These are phyloP conservation scores for Scelioninae gen. 1 DNA, from an alignment of 2,888 invertebrate genomes.

Conservation along the genomic window DNA sequence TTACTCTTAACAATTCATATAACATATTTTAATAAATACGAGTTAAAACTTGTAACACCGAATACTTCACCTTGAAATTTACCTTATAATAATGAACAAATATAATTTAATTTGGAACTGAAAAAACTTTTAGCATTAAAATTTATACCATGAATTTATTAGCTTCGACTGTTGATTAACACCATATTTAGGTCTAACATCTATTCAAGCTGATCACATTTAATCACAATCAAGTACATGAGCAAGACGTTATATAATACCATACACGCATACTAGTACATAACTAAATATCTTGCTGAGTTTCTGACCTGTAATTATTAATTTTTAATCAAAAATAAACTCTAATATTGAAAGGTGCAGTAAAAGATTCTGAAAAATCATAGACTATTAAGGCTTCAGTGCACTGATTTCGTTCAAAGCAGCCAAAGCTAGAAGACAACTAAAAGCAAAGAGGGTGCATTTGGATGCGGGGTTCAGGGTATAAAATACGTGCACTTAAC, in stretches of 20 bases:
- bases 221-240: conserved; percentile 50
- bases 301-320: background rate
- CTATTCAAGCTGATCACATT: conserved; percentile 30
- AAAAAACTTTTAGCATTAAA: too few relatives aligned
- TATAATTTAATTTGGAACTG: too few relatives aligned
- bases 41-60: too few relatives aligned
- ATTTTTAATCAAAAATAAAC: background rate
- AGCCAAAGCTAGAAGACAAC: conserved; percentile 50
- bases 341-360: background rate
- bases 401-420: conserved; percentile 37
- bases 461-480: conserved; percentile 51
- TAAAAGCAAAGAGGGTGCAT: conserved; percentile 53
- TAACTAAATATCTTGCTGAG: conserved; percentile 23
- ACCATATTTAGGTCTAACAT: conserved; percentile 12
- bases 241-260: conserved; percentile 25
- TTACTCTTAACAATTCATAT: too few relatives aligned
- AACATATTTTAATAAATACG: too few relatives aligned
- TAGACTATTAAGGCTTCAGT: conserved; percentile 15
- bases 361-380: conserved; percentile 20
- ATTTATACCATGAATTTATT: background rate
- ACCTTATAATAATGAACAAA: too few relatives aligned
- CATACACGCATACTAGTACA: conserved; percentile 13
- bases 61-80: too few relatives aligned
- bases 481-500: conserved; percentile 81
- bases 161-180: background rate